Evolutionary conservation across 2,113 vertebrate genomes (phyloP).

Genomic region (Sitta europaea): DNA sequence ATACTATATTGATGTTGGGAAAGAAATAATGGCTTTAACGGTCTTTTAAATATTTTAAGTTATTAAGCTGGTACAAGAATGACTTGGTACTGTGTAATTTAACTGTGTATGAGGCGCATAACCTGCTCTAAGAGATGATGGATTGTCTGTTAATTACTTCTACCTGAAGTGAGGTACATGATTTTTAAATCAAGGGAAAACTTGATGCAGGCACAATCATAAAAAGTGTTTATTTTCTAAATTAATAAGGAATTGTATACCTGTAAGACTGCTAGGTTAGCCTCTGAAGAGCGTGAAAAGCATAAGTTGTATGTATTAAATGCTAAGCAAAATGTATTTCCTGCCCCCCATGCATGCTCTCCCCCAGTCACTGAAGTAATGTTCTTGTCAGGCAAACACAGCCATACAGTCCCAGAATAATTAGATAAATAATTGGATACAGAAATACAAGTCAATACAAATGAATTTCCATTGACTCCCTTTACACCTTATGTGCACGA

Average conservation of each 20-base stretch:
- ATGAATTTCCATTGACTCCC: neutral
- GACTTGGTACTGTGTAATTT: neutral
- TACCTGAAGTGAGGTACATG: neutral
- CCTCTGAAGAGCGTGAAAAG: neutral
- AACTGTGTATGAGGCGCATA: neutral
- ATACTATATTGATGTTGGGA: neutral
- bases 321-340: neutral
- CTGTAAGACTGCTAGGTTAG: neutral
- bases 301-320: neutral
- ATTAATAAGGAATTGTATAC: neutral
- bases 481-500: neutral
- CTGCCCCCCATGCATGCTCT: neutral
- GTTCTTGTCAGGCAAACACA: neutral
- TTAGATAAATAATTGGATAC: neutral
- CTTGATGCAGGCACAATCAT: neutral
- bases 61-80: neutral
- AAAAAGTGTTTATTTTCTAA: neutral
- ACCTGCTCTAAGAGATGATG: neutral
- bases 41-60: neutral
- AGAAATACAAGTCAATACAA: neutral
- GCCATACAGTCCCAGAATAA: neutral
- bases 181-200: neutral
- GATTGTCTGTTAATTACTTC: neutral
- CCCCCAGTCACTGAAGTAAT: neutral
- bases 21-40: neutral